Base-by-base conservation (phyloP, 2,888 invertebrate genomes). In the Philereme vetulata region DNA sequence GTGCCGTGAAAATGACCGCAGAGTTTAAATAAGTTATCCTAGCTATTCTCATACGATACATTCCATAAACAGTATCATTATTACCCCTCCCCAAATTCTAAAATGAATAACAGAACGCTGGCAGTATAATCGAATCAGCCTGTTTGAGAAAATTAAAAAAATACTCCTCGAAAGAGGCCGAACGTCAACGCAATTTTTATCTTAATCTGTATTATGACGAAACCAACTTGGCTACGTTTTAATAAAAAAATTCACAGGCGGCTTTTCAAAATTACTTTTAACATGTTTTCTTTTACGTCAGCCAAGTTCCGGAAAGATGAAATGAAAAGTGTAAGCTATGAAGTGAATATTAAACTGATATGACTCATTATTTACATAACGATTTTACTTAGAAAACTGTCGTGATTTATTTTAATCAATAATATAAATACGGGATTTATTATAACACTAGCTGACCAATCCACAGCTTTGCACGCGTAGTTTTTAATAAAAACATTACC, bases 81-180 rank as follows among this genome's bases (percentile, higher is more conserved):
- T 43, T 34, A 71, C 69, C 66, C 80, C 68, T 68, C 72, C 76
- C 70, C 62, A 76, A 80, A 80, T 80, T 70, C 66, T 79, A 87
- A 86, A 87, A 87, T 85, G 81, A 84, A 86, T 87, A 86, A 86
- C 76, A 78, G 70, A 74, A 78, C 79, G 80, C 74, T 56, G 47
- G 43, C 75, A 76, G 82, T 87, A 52, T 70, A 90, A 90, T 90
- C 87, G 86, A 90, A 89, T 90, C 83, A 84, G 82, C 80, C 79
- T 83, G 86, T 87, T 88, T 83, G 83, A 79, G 88, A 89, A 90
- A 91, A 90, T 90, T 88, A 90, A 91, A 91, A 90, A 91, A 86
- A 89, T 86, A 88, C 80, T 74, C 81, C 80, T 76, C 75, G 68
- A 72, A 75, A 73, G 77, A 74, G 77, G 78, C 74, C 71, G 76